Conservation (phyloP, 1,140 invertebrate genomes). For the Tribolium madens region DNA sequence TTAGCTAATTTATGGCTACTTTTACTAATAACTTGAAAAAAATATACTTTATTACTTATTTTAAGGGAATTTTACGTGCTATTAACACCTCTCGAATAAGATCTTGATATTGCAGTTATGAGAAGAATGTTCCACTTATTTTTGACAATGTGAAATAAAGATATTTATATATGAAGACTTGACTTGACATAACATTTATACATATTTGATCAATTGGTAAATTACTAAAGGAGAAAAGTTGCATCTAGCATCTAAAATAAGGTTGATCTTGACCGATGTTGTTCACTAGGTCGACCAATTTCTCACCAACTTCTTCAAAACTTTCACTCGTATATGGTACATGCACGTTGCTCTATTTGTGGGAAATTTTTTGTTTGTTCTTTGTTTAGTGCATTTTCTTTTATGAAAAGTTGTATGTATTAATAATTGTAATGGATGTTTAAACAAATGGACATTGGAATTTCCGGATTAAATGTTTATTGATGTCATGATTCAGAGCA, state of each 20-base stretch:
- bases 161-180: no score
- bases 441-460: background rate
- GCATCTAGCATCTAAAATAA: background rate
- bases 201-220: no score
- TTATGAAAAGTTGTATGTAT: background rate
- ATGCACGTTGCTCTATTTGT: constrained; percentile 37
- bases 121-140: no score
- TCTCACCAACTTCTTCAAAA: constrained; percentile 48
- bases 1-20: no score
- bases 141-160: no score
- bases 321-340: constrained; percentile 45
- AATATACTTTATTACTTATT: no score
- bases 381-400: background rate
- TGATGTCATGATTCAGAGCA: background rate
- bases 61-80: no score
- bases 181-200: no score
- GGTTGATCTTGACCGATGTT: constrained; percentile 18
- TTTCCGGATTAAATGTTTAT: background rate
- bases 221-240: background rate
- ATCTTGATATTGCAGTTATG: no score
- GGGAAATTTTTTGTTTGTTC: constrained; percentile 26
- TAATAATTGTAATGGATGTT: background rate
- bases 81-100: no score
- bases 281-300: constrained; percentile 43
- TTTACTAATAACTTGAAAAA: no score